Evolutionary conservation across 53 echinoderm and acorn worm species (phyloP).

Genomic region (Arbacia lixula): DNA sequence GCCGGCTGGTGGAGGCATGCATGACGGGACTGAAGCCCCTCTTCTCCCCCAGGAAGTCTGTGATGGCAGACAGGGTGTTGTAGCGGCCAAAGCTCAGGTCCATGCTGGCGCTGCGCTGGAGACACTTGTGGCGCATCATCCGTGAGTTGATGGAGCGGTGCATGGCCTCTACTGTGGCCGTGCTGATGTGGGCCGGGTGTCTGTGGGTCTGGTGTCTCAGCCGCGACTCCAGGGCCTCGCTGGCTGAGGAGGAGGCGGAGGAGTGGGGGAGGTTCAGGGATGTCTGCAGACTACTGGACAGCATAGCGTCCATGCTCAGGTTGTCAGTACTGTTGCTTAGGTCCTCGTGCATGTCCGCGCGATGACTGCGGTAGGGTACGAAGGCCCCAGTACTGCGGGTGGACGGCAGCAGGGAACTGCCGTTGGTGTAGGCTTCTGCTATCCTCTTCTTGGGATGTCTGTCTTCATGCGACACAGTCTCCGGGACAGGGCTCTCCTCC

Average conservation of each 20-base stretch:
- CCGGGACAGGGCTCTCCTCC: not conserved
- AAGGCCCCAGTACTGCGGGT: constrained; percentile 50
- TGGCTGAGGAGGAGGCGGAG: constrained; percentile 22
- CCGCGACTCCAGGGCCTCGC: constrained; percentile 43
- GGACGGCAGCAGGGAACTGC: constrained; percentile 27
- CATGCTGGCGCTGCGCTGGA: constrained; percentile 91
- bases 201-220: constrained; percentile 19
- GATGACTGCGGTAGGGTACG: constrained; percentile 42
- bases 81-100: constrained; percentile 72
- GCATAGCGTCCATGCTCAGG: constrained; percentile 21
- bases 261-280: constrained; percentile 23
- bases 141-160: constrained; percentile 55
- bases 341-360: constrained; percentile 4
- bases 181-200: constrained; percentile 50
- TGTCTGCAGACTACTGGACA: constrained; percentile 42
- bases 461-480: too few species aligned
- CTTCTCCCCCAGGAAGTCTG: constrained; percentile 45
- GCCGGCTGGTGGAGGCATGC: constrained; percentile 3
- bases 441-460: constrained; percentile 29
- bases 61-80: constrained; percentile 47
- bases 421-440: constrained; percentile 14
- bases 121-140: constrained; percentile 53
- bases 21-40: constrained; percentile 28
- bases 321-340: constrained; percentile 48
- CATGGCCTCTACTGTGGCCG: constrained; percentile 41